Evolutionary conservation across 2,888 invertebrate genomes (phyloP).

Genomic region (Dorcus hopei): DNA sequence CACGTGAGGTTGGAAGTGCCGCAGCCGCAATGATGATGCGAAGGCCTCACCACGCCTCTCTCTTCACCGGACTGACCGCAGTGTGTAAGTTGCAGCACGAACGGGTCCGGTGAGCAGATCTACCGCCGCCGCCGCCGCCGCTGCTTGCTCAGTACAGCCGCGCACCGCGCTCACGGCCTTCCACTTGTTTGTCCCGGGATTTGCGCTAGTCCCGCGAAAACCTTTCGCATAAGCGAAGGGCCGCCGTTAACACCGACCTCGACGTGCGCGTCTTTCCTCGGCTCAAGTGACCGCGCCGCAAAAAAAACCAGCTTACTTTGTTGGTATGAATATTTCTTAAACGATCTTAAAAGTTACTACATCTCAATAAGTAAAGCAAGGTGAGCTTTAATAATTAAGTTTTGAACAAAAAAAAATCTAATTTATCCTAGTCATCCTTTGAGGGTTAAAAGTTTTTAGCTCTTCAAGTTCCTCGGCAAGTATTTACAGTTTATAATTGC

Average conservation of each 20-base stretch:
- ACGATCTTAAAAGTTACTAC: too few relatives aligned
- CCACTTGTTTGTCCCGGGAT: slow-evolving; percentile 34
- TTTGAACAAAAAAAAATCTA: too few relatives aligned
- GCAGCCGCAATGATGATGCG: slow-evolving; percentile 20
- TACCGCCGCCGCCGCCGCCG: background rate
- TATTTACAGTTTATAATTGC: too few relatives aligned
- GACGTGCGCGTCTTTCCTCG: too few relatives aligned
- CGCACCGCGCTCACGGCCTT: slow-evolving; percentile 34
- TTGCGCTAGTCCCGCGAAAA: slow-evolving; percentile 29
- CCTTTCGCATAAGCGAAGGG: background rate
- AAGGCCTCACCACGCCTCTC: slow-evolving; percentile 32
- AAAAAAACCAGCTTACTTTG: background rate
- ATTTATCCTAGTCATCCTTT: too few relatives aligned
- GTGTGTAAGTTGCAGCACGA: slow-evolving; percentile 30
- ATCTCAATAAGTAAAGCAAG: too few relatives aligned
- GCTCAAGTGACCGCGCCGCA: too few relatives aligned
- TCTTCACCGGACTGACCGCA: slow-evolving; percentile 27
- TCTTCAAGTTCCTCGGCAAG: too few relatives aligned
- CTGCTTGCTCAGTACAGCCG: slow-evolving; percentile 31
- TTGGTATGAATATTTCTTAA: background rate
- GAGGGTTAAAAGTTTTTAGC: too few relatives aligned
- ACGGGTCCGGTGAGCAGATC: slow-evolving; percentile 20
- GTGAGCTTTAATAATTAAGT: too few relatives aligned
- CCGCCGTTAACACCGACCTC: background rate
- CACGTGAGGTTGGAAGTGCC: slow-evolving; percentile 12